Conservation (phyloP, 2,888 invertebrate species). For the Ornithoptera priamus region DNA sequence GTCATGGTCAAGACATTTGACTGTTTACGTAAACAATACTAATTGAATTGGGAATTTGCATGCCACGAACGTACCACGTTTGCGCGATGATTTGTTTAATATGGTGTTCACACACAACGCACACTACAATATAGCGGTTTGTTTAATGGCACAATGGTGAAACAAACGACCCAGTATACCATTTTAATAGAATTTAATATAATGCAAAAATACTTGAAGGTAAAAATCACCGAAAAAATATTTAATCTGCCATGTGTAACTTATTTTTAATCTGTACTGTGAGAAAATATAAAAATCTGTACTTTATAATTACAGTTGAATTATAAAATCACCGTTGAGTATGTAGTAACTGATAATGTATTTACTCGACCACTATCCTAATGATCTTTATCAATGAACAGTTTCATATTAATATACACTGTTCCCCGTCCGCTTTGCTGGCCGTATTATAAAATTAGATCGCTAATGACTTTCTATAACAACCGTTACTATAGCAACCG, state of each 20-base stretch:
- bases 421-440: neutral
- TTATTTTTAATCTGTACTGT: no score
- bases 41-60: slow-evolving; percentile 19
- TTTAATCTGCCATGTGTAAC: no score
- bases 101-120: slow-evolving; percentile 2
- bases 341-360: neutral
- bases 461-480: no score
- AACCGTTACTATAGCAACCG: no score
- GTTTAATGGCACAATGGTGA: neutral
- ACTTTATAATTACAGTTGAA: no score
- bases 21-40: slow-evolving; percentile 27
- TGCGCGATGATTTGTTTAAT: slow-evolving; percentile 4
- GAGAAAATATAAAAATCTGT: no score
- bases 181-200: neutral
- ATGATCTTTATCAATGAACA: neutral
- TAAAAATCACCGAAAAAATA: neutral
- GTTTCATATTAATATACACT: neutral
- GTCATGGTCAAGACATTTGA: slow-evolving; percentile 27
- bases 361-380: neutral
- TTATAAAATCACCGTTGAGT: no score
- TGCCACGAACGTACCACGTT: neutral
- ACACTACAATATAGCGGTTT: neutral
- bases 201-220: no score
- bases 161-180: neutral
- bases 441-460: no score